These are phyloP conservation scores for Platalea minor DNA, from an alignment of 2,797 vertebrate genomes.

Conservation along the genomic window DNA sequence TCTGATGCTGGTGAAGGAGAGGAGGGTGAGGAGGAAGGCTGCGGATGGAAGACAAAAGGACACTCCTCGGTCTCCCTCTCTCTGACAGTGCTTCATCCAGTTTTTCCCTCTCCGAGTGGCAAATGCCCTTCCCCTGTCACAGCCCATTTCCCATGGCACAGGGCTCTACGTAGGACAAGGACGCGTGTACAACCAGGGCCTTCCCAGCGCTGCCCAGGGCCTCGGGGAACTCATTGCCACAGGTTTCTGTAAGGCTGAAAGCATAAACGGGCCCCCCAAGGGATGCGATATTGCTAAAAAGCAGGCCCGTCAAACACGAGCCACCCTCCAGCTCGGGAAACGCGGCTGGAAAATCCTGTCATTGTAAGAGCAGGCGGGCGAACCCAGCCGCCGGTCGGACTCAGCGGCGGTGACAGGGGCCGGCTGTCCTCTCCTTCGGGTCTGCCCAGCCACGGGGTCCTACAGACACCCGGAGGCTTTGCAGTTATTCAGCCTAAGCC, in stretches of 20 bases:
- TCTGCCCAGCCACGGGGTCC: background rate
- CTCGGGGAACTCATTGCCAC: background rate
- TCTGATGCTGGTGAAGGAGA: slow-evolving; percentile 61
- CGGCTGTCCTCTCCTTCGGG: background rate
- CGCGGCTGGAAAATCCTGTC: background rate
- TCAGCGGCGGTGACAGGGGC: accelerated
- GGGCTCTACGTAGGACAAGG: accelerated
- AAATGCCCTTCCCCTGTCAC: background rate
- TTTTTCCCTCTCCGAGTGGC: background rate
- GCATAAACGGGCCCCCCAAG: background rate
- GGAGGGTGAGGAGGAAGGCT: slow-evolving; percentile 75
- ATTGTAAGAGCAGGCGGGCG: background rate
- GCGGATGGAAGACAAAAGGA: background rate
- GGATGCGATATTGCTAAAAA: background rate
- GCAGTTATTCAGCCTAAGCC: background rate
- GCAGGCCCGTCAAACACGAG: accelerated
- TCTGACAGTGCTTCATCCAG: accelerated
- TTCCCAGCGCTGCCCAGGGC: background rate
- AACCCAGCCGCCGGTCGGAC: background rate
- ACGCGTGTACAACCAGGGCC: accelerated
- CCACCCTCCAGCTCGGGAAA: background rate
- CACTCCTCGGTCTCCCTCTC: background rate
- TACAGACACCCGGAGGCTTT: background rate
- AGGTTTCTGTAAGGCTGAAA: background rate
- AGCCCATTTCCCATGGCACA: background rate